phyloP scores from a whole-genome alignment of 2,797 vertebrate genomes.

The Pseudochirops corinnae region DNA sequence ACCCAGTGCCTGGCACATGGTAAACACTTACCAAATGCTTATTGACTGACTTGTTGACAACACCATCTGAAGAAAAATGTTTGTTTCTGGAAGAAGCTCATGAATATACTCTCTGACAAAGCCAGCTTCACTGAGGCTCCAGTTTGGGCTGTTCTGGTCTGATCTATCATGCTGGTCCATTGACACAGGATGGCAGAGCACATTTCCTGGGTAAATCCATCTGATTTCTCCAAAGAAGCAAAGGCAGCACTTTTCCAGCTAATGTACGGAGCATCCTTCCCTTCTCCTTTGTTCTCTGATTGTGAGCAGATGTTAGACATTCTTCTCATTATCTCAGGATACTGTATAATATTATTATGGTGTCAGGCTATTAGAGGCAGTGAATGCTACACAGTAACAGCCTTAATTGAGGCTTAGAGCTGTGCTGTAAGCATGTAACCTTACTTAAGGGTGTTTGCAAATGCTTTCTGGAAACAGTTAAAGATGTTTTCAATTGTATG shows the following conservation, averaged over 20 bases:
- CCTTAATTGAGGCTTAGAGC: conserved; percentile 73
- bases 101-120: neutral
- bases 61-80: neutral
- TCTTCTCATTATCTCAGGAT: conserved; percentile 73
- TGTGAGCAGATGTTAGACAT: conserved; percentile 74
- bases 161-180: neutral
- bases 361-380: conserved; percentile 70
- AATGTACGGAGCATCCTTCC: conserved; percentile 52
- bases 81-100: neutral
- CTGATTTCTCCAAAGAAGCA: conserved; percentile 28
- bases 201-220: conserved; percentile 37
- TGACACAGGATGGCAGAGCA: conserved; percentile 1
- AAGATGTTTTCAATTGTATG: conserved; percentile 83
- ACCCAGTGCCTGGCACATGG: neutral
- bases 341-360: conserved; percentile 77
- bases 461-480: conserved; percentile 78
- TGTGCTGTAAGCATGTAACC: conserved; percentile 70
- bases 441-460: conserved; percentile 76
- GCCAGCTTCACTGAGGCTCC: neutral
- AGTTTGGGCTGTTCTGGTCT: neutral
- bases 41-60: conserved; percentile 3
- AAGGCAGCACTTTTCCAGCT: conserved; percentile 37
- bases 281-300: conserved; percentile 70
- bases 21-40: neutral
- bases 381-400: conserved; percentile 68